Percentiles rank a stretch among this genome's conserved stretches.
Conservation (phyloP, 2,113 vertebrate genomes). For the Ellobius talpinus region DNA sequence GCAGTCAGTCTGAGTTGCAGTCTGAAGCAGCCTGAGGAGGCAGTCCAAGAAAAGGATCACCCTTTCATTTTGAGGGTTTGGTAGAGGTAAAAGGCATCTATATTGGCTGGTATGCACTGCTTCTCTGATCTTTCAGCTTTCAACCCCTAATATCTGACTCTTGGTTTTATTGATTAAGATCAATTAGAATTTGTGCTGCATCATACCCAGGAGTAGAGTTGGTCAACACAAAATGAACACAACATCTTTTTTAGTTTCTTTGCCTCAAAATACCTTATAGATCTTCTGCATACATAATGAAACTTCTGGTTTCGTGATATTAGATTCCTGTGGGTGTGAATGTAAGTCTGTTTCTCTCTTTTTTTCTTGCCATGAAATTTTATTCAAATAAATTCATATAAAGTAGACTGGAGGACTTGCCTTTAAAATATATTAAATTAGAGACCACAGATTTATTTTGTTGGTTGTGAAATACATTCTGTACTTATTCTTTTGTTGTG, state of each 20-base stretch:
- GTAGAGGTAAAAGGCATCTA: too few species aligned
- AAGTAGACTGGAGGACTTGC: slow-evolving; percentile 42
- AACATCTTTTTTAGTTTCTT: background rate
- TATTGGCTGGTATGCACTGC: too few species aligned
- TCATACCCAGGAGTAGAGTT: too few species aligned
- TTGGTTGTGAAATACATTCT: slow-evolving; percentile 37
- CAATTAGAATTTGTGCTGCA: too few species aligned
- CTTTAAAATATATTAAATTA: slow-evolving; percentile 52
- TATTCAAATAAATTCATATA: slow-evolving; percentile 27
- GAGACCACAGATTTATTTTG: slow-evolving; percentile 26
- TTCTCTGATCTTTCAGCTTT: too few species aligned
- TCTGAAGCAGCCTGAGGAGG: too few species aligned
- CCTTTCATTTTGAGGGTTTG: too few species aligned
- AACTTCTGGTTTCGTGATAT: background rate
- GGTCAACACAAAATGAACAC: background rate
- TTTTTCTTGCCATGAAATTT: background rate
- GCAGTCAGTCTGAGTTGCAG: too few species aligned
- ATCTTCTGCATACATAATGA: background rate
- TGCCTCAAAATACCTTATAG: background rate
- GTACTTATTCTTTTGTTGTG: background rate
- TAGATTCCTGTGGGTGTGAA: background rate
- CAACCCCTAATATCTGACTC: too few species aligned
- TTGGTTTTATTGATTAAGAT: too few species aligned
- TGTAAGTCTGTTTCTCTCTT: background rate
- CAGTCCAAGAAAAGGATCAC: too few species aligned